These are phyloP conservation scores for Xestia ashworthii DNA, from an alignment of 2,888 invertebrate genomes.

Conservation along the genomic window DNA sequence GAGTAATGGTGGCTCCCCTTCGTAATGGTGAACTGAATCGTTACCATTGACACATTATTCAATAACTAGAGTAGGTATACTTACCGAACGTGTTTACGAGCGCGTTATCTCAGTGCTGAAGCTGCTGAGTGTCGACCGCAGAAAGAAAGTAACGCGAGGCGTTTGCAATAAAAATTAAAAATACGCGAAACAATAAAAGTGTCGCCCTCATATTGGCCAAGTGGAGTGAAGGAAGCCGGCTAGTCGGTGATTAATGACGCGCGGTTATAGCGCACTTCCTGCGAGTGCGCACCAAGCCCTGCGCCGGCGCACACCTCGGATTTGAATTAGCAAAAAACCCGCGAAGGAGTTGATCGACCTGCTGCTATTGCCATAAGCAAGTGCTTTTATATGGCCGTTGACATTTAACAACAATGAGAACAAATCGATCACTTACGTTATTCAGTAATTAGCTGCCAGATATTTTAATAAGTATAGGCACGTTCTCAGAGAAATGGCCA, in stretches of 20 bases:
- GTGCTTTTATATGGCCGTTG: constrained; percentile 68
- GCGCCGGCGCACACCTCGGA: constrained; percentile 63
- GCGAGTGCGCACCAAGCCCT: constrained; percentile 74
- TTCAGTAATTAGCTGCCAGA: constrained; percentile 51
- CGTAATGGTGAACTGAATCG: neutral
- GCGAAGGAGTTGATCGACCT: constrained; percentile 72
- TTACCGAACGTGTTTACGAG: constrained; percentile 25
- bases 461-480: constrained; percentile 44
- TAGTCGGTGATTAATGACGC: constrained; percentile 79
- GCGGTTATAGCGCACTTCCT: constrained; percentile 84
- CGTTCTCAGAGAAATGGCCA: constrained; percentile 35
- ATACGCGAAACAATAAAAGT: constrained; percentile 81
- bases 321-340: constrained; percentile 75
- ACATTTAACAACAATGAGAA: constrained; percentile 65
- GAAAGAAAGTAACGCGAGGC: constrained; percentile 49
- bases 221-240: constrained; percentile 77
- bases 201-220: constrained; percentile 73
- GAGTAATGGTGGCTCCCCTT: constrained; percentile 14
- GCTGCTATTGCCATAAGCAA: constrained; percentile 58
- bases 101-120: constrained; percentile 46
- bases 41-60: constrained; percentile 20
- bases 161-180: constrained; percentile 69
- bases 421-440: constrained; percentile 52
- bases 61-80: constrained; percentile 23
- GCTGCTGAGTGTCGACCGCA: constrained; percentile 45